These are phyloP conservation scores for Zalophus californianus DNA, from an alignment of 2,797 vertebrate genomes.

Conservation along the genomic window DNA sequence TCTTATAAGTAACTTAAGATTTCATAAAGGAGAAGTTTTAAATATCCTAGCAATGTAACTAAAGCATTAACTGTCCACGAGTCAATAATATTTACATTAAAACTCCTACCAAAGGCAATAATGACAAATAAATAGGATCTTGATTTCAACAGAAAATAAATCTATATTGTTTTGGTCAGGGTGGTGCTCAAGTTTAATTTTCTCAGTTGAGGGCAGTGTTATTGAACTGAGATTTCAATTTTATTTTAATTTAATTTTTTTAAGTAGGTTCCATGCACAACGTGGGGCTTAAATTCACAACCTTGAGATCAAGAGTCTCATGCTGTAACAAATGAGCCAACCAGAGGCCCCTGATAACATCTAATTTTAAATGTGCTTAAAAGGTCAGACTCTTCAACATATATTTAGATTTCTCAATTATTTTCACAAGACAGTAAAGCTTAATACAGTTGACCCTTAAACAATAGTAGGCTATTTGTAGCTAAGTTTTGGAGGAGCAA, in stretches of 20 bases:
- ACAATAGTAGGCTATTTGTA: neutral
- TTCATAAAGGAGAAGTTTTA: constrained; percentile 55
- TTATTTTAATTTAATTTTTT: neutral
- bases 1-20: neutral
- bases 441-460: neutral
- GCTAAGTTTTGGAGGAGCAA: neutral
- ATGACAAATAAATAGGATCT: neutral
- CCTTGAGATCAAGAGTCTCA: neutral
- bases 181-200: neutral
- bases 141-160: constrained; percentile 43
- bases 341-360: neutral
- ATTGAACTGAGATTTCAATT: neutral
- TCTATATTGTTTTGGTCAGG: neutral
- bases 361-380: constrained; percentile 40
- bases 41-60: constrained; percentile 27
- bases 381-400: constrained; percentile 49
- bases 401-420: constrained; percentile 11
- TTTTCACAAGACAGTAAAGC: neutral
- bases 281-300: neutral
- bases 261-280: neutral
- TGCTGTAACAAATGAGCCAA: neutral
- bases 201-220: neutral
- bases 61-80: neutral
- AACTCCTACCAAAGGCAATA: constrained; percentile 19
- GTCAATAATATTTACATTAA: neutral